Base-by-base conservation (phyloP, 2,888 invertebrate species). In the Leucania comma region DNA sequence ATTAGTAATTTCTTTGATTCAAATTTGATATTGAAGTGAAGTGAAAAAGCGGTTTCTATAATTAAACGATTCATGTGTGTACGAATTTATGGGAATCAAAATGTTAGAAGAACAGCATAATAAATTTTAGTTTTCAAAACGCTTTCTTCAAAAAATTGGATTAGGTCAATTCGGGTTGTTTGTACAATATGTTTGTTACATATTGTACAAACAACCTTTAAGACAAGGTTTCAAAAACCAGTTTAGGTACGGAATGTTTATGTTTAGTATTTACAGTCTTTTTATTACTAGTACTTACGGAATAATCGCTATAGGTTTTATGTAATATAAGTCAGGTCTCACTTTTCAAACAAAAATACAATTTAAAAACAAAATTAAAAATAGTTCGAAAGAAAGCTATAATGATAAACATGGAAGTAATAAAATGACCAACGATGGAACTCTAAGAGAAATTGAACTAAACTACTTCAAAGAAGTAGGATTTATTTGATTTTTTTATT, bases 401-500 rank as follows among this genome's bases (percentile, higher is more conserved):
- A 29, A n/a, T 20, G n/a, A 32, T 14, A 5, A 59, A 57, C 38
- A 32, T 4, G 20, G 48, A 68, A 29, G 5, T 38, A 46, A 32
- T 24, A 48, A 61, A 66, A 35, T n/a, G 48, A 17, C 22, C 8
- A 29, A 48, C 61, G 75, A 75, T 75, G 74, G 60, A 63, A 75
- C 69, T 67, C 57, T 65, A 57, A 60, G 29, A 59, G 67, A 75
- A 75, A 62, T 69, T 70, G 81, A 85, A 87, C 75, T 84, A 86
- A 78, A 72, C 59, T 71, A 80, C 78, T 72, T 54, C 54, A 54
- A 29, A 66, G 87, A 91, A 86, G 85, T 90, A 84, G 90, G 88
- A 68, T 80, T 70, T 89, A 80, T 91, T 89, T 90, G 85, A 66
- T 59, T 67, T 87, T 65, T 75, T 79, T 54, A 60, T 78, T 86